Conservation (phyloP, 2,888 invertebrate genomes). For the Meghimatium bilineatum region DNA sequence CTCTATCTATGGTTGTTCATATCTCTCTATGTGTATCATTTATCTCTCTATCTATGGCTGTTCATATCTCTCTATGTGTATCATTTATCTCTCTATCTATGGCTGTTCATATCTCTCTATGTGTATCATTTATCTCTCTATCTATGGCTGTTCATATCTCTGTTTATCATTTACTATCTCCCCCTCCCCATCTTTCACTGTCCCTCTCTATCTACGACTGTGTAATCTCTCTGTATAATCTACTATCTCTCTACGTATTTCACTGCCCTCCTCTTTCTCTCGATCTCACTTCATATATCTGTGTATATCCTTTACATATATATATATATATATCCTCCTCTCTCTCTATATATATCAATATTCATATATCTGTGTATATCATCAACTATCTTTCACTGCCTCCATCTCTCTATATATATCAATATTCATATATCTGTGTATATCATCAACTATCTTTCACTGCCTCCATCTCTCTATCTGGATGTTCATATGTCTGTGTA, state of each 20-base stretch:
- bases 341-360: neutral
- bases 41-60: too few species aligned
- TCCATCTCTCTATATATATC: slow-evolving; percentile 1
- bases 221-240: too few species aligned
- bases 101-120: too few species aligned
- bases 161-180: too few species aligned
- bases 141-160: too few species aligned
- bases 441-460: neutral
- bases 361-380: neutral
- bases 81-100: too few species aligned
- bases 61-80: too few species aligned
- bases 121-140: too few species aligned
- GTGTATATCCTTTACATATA: neutral
- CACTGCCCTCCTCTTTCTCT: neutral
- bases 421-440: neutral
- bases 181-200: too few species aligned
- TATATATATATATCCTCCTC: neutral
- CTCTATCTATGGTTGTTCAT: too few species aligned
- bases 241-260: neutral
- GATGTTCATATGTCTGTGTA: neutral
- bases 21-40: too few species aligned
- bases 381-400: neutral
- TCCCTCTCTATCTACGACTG: too few species aligned
- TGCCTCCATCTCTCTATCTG: neutral
- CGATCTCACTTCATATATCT: neutral